Percentiles rank a stretch among this genome's conserved stretches.
Conservation (phyloP, 2,888 invertebrate species). For the Protodeltote pygarga region DNA sequence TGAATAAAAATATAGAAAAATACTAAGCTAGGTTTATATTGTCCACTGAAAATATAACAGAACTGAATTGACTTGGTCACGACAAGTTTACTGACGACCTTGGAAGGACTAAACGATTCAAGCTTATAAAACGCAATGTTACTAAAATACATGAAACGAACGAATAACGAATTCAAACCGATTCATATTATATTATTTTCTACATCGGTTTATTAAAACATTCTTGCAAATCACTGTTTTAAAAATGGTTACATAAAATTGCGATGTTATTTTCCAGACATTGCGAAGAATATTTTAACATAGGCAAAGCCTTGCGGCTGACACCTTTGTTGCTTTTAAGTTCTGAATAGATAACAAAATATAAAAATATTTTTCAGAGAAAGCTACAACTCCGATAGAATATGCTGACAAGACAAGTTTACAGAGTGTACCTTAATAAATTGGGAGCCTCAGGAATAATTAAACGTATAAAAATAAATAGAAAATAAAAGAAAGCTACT, state of each 20-base stretch:
- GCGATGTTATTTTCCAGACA: not conserved
- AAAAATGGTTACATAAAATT: too few relatives aligned
- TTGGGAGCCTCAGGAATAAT: too few relatives aligned
- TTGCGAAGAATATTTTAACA: not conserved
- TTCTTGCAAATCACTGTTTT: too few relatives aligned
- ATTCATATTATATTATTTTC: too few relatives aligned
- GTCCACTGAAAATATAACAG: slow-evolving; percentile 51
- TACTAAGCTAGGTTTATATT: slow-evolving; percentile 54
- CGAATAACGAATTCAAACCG: too few relatives aligned
- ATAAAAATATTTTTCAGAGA: not conserved
- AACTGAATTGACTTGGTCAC: slow-evolving; percentile 46
- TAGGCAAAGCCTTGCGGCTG: slow-evolving; percentile 7
- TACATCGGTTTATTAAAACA: too few relatives aligned
- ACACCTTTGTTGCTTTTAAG: slow-evolving; percentile 3
- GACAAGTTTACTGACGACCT: slow-evolving; percentile 50
- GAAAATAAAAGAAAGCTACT: slow-evolving; percentile 2
- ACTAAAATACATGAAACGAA: slow-evolving; percentile 14
- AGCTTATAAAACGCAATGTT: slow-evolving; percentile 18
- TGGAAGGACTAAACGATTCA: slow-evolving; percentile 50
- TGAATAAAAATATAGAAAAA: slow-evolving; percentile 57
- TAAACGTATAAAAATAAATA: too few relatives aligned
- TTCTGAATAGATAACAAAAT: not conserved
- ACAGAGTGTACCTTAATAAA: too few relatives aligned
- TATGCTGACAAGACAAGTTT: too few relatives aligned
- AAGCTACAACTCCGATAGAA: too few relatives aligned